Percentiles rank a stretch among this genome's conserved stretches.
phyloP scores from a whole-genome alignment of 2,797 vertebrate genomes.

The Tapera naevia region DNA sequence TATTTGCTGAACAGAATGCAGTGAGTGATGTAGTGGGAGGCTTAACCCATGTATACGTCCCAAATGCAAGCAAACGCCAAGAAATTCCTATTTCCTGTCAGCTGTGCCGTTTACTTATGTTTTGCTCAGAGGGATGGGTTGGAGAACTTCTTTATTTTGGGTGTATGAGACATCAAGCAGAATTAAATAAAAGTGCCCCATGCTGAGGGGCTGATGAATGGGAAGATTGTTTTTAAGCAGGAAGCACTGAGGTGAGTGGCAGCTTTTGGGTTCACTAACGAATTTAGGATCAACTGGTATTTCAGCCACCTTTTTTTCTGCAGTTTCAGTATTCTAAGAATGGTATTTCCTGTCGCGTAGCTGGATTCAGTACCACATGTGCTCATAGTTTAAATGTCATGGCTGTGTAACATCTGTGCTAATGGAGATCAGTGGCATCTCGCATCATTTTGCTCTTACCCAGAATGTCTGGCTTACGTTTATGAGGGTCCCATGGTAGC shows the following conservation, averaged over 20 bases:
- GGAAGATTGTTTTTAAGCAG: background rate
- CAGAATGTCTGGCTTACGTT: background rate
- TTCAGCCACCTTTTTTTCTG: background rate
- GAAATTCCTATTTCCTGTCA: background rate
- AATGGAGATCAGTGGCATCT: background rate
- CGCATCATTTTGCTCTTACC: background rate
- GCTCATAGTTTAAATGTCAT: constrained; percentile 56
- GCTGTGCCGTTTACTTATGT: background rate
- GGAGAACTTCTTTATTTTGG: background rate
- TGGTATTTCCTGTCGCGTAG: constrained; percentile 67
- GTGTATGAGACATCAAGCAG: background rate
- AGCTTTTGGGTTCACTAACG: background rate
- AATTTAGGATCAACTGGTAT: background rate
- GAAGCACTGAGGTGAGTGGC: background rate
- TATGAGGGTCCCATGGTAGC: background rate
- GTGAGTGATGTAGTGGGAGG: constrained; percentile 20
- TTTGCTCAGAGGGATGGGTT: background rate
- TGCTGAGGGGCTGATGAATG: background rate
- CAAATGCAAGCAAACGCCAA: background rate
- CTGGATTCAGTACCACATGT: constrained; percentile 43
- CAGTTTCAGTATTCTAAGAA: constrained; percentile 35
- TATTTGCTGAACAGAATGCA: background rate
- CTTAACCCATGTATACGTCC: background rate
- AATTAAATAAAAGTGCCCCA: background rate
- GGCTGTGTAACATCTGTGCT: background rate